Base-by-base conservation (phyloP, 2,113 vertebrate species). In the Heteronetta atricapilla region DNA sequence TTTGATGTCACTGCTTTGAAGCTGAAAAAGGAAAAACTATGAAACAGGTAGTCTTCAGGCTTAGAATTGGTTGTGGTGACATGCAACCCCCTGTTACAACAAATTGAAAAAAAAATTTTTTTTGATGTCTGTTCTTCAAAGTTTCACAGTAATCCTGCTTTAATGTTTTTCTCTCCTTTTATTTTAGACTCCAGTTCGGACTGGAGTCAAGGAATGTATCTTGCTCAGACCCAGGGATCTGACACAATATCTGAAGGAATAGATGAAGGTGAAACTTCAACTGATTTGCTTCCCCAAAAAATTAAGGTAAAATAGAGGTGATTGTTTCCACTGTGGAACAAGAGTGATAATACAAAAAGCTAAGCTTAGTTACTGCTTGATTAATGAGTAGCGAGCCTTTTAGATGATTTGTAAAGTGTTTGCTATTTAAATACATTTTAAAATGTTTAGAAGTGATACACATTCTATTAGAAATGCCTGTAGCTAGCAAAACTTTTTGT, bases 111-210 rank as follows among this genome's bases (percentile, higher is more conserved):
- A 52, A 90, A 66, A 70, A 38, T 38, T 5, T 53, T 76, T 78
- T 93, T 93, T 95, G 86, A 94, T 95, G 70, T 62, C 36, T 86
- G 8, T 79, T 86, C 63, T 90, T 95, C 86, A 95, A 94, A 90
- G 79, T 34, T 88, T 88, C 73, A 38, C 62, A 52, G 53, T 88
- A 86, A 72, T 80, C 42, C 69, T 81, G 13, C 94, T 93, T 96
- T 91, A 59, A 48, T 96, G 66, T 74, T 91, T 86, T 36, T 86
- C 78, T 93, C 18, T 91, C 88, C 88, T 96, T 96, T 97, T 94
- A 92, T 97, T 96, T 95, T 97, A 99, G 99, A 99, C 96, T 99
- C 99, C 95, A 97, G 98, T 94, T 99, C 99, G 84, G 99, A 99
- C 92, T 99, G 98, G 98, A 98, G 98, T 94, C 98, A 99, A 94